Evolutionary conservation across 2,113 vertebrate species (phyloP), one percentile per base, ranked within the genome.

Genomic region (Oenanthe melanoleuca): DNA sequence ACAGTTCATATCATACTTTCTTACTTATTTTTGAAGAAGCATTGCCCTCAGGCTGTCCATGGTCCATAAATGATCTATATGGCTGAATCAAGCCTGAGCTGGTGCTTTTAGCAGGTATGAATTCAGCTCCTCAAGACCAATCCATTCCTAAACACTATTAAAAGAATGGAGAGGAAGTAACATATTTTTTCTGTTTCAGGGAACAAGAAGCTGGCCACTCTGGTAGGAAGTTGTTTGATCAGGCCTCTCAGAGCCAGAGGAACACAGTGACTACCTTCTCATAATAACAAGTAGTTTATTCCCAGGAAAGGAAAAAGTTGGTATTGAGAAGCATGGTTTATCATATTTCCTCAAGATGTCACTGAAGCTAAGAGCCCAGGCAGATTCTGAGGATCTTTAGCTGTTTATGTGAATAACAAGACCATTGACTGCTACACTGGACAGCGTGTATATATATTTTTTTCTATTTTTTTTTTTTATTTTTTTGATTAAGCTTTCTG

Each of bases 111-210:
- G 64, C 45, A 96, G 77, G 66, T 93, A 22, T 74, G 91, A 95
- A 90, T 84, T 96, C 86, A 97, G 70, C 92, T 95, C 96, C 24
- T 7, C 45, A 95, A 86, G 66, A 94, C 20, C 37, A 90, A 75
- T 87, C 49, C 74, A 96, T 94, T 96, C 44, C 69, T 95, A 94
- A 97, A 96, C 80, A 88, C 37, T 94, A 93, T 88, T 94, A 96
- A 91, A 25, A 91, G 34, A 92, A 42, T 78, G 60, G 29, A 92
- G 40, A 38, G 67, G 23, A 74, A 80, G 42, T 93, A 77, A 55
- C 38, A 83, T 28, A 78, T 84, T 94, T 97, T 83, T 84, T 45
- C 52, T 69, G 31, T 61, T 63, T 29, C 40, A 86, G 44, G 33
- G 31, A 82, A 74, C 42, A 92, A 86, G 44, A 66, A 23, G 20